Evolutionary conservation across 2,113 vertebrate species (phyloP).

Genomic region (Heloderma charlesbogerti): DNA sequence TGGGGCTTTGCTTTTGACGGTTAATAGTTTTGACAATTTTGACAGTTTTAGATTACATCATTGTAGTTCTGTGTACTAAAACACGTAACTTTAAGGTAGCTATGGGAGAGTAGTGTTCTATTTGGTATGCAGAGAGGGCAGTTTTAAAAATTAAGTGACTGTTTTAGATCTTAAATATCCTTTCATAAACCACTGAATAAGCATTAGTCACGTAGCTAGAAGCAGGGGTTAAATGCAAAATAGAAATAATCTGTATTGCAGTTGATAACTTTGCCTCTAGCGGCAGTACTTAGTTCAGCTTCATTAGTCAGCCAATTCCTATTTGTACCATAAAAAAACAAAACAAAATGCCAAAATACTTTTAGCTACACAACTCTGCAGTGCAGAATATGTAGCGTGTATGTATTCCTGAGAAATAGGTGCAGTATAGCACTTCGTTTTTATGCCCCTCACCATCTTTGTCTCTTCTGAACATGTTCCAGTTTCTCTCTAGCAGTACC

Average conservation of each 20-base stretch:
- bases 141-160: background rate
- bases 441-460: background rate
- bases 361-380: background rate
- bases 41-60: background rate
- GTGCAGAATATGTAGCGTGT: slow-evolving; percentile 12
- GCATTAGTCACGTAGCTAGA: background rate
- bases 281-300: background rate
- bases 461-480: background rate
- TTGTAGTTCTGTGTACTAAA: background rate
- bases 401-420: background rate
- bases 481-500: background rate
- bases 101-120: background rate
- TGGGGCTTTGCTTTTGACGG: background rate
- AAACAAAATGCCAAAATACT: background rate
- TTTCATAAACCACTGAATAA: background rate
- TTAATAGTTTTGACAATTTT: background rate
- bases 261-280: background rate
- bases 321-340: background rate
- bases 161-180: background rate
- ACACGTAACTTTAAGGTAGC: background rate
- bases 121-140: background rate
- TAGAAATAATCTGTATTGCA: background rate
- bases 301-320: background rate
- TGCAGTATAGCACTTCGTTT: background rate
- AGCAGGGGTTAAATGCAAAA: slow-evolving; percentile 24